phyloP scores from a whole-genome alignment of 2,888 invertebrate genomes.

The Drosophila subsilvestris region DNA sequence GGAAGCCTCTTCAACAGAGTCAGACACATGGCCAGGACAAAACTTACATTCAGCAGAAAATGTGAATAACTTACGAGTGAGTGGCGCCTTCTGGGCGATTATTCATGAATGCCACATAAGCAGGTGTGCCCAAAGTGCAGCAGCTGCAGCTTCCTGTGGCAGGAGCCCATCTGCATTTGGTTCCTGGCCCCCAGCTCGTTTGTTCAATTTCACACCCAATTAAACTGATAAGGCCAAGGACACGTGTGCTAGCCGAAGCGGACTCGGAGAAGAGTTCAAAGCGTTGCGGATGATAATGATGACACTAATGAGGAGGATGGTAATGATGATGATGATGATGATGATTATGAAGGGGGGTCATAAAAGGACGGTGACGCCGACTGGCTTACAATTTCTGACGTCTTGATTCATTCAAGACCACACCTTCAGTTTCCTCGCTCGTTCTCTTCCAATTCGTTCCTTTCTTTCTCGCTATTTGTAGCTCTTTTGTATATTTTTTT shows the following conservation, averaged over 20 bases:
- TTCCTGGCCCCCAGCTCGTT: no score
- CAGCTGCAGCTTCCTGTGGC: neutral
- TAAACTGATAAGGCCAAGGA: slow-evolving; percentile 47
- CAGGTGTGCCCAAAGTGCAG: neutral
- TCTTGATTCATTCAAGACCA: slow-evolving; percentile 41
- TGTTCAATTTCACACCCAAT: slow-evolving; percentile 51
- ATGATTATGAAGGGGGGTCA: slow-evolving; percentile 35
- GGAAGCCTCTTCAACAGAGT: no score
- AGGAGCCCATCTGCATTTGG: neutral
- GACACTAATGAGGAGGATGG: slow-evolving; percentile 5
- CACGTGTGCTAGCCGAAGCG: slow-evolving; percentile 4
- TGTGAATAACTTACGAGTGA: no score
- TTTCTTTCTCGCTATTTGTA: neutral
- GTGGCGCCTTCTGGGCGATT: no score
- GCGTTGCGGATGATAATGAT: slow-evolving; percentile 6
- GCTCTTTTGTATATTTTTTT: neutral
- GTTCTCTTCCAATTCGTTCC: neutral
- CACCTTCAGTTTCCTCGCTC: neutral
- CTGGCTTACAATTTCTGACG: slow-evolving; percentile 51
- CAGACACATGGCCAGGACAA: no score
- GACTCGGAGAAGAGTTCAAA: slow-evolving; percentile 32
- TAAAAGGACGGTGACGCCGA: slow-evolving; percentile 29
- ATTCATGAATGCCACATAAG: neutral
- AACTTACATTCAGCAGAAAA: no score
- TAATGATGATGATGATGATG: slow-evolving; percentile 5